Evolutionary conservation across 2,888 invertebrate genomes (phyloP).

Genomic region (Xanthorhoe designata): DNA sequence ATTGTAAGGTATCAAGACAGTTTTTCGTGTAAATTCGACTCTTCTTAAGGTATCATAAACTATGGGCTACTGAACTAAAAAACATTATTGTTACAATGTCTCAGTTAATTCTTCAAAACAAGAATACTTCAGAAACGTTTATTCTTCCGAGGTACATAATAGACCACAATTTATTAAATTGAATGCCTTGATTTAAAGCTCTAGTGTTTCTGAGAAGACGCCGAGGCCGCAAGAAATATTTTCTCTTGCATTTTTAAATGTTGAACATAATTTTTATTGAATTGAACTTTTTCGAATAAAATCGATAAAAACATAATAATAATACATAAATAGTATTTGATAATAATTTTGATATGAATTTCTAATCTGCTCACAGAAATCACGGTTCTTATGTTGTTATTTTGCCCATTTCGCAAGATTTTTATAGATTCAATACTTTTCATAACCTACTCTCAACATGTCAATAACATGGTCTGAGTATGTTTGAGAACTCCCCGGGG

Average conservation of each 20-base stretch:
- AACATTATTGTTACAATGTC: background rate
- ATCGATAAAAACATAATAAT: no score
- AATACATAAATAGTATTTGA: no score
- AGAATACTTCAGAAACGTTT: background rate
- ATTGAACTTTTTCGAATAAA: background rate
- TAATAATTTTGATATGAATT: no score
- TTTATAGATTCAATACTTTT: slow-evolving; percentile 16
- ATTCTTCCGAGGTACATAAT: background rate
- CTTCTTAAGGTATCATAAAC: no score
- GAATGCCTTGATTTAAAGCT: slow-evolving; percentile 62
- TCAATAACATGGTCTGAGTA: slow-evolving; percentile 24
- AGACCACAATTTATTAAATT: slow-evolving; percentile 59
- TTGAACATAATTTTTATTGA: background rate
- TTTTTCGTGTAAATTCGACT: no score
- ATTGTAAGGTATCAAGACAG: no score
- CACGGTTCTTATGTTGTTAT: background rate
- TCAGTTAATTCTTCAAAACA: background rate
- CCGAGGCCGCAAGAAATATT: slow-evolving; percentile 14
- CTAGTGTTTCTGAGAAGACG: background rate
- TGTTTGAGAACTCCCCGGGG: slow-evolving; percentile 25
- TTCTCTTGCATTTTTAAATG: background rate
- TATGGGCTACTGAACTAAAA: no score
- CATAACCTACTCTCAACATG: slow-evolving; percentile 26
- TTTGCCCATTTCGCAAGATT: slow-evolving; percentile 13
- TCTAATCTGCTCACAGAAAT: background rate